Conservation (phyloP, 2,888 invertebrate species). For the Rhagonycha fulva region DNA sequence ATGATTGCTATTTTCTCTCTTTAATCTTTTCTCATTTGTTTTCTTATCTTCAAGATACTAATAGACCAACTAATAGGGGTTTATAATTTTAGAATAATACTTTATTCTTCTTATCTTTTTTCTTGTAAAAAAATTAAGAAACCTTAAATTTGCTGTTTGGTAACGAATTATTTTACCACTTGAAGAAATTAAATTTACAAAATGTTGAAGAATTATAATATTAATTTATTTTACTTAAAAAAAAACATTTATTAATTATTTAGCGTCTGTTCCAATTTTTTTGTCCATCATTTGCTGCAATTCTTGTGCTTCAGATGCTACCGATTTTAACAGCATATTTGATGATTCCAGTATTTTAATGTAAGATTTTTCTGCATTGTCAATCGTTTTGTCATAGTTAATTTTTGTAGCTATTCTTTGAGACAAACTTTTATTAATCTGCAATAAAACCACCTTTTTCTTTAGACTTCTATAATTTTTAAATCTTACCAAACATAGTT, state of each 20-base stretch:
- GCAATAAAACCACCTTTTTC: neutral
- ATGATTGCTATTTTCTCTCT: too few species aligned
- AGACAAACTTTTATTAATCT: neutral
- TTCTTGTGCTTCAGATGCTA: neutral
- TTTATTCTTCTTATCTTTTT: neutral
- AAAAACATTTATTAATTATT: neutral
- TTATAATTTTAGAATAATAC: too few species aligned
- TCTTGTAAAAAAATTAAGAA: neutral
- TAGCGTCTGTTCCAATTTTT: neutral
- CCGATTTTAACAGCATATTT: neutral
- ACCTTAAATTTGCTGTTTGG: neutral
- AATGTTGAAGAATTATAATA: too few species aligned
- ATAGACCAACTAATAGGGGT: too few species aligned
- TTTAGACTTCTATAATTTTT: neutral
- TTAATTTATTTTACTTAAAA: too few species aligned
- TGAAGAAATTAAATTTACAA: too few species aligned
- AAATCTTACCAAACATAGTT: constrained; percentile 44
- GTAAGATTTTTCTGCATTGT: neutral
- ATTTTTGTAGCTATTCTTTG: neutral
- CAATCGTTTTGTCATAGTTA: neutral
- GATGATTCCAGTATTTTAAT: neutral
- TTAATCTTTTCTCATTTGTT: too few species aligned
- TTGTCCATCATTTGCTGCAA: neutral
- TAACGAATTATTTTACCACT: neutral
- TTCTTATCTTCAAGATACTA: too few species aligned